Evolutionary conservation across 2,888 invertebrate species (phyloP).

Genomic region (Callyntrura guangdongensis): DNA sequence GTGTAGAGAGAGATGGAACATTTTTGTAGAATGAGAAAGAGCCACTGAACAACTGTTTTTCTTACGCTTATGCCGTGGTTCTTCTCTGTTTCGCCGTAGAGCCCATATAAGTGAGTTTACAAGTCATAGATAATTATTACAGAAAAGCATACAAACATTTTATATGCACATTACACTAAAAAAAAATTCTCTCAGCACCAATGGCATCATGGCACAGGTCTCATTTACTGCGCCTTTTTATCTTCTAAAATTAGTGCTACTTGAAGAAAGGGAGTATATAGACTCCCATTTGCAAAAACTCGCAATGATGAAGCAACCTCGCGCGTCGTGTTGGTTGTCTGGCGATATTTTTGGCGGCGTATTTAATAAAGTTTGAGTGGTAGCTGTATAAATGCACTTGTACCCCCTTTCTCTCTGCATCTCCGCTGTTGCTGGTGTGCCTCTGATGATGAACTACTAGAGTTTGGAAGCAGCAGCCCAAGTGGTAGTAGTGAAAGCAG

Average conservation of each 20-base stretch:
- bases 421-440: neutral
- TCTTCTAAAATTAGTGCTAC: no score
- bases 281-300: neutral
- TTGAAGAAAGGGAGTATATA: no score
- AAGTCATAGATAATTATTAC: conserved; percentile 59
- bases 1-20: no score
- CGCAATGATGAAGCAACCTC: neutral
- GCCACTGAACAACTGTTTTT: neutral
- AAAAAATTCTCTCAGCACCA: neutral
- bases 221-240: neutral
- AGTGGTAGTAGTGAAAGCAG: conserved; percentile 13
- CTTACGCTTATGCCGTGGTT: conserved; percentile 4
- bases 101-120: neutral
- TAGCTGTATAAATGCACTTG: neutral
- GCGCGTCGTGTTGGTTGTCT: neutral
- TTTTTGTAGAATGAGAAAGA: no score
- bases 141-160: conserved; percentile 21
- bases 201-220: neutral
- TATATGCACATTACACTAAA: conserved; percentile 17
- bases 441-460: neutral
- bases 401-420: neutral
- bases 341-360: neutral
- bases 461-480: neutral
- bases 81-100: conserved; percentile 16
- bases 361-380: conserved; percentile 3